A percentile compares a stretch with the other conserved stretches of the same genome.
Conservation (phyloP, 2,888 invertebrate genomes). For the Abrostola triplasia region DNA sequence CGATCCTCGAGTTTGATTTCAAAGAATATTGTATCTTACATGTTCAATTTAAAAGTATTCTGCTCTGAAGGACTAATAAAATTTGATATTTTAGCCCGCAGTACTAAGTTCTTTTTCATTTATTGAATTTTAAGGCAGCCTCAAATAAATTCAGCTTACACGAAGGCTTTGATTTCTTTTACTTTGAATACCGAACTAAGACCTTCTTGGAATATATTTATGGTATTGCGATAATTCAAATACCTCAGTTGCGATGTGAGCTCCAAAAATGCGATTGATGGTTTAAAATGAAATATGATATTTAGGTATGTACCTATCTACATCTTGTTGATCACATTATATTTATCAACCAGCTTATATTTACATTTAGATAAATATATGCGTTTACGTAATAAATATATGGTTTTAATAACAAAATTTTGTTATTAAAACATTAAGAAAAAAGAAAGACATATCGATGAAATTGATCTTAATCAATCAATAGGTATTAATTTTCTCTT, state of each 20-base stretch:
- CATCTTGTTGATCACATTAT: too few species aligned
- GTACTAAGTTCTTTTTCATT: background rate
- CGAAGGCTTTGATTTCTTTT: slow-evolving; percentile 14
- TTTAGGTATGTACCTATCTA: too few species aligned
- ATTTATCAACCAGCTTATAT: too few species aligned
- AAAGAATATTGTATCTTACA: background rate
- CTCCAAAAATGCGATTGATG: background rate
- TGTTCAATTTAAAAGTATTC: slow-evolving; percentile 3
- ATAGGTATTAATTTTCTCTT: too few species aligned
- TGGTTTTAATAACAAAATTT: too few species aligned
- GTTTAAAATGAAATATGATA: too few species aligned
- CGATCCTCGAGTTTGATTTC: slow-evolving; percentile 1
- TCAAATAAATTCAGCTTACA: slow-evolving; percentile 1
- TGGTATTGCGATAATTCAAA: slow-evolving; percentile 7
- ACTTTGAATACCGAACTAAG: slow-evolving; percentile 23
- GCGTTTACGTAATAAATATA: too few species aligned
- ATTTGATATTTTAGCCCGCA: background rate
- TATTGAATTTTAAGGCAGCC: slow-evolving; percentile 16
- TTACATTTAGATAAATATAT: too few species aligned
- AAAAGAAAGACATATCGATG: too few species aligned
- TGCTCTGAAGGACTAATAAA: background rate
- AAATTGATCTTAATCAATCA: too few species aligned
- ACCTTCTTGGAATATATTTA: slow-evolving; percentile 24
- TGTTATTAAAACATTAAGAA: too few species aligned
- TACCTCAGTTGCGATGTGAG: background rate